Base-by-base conservation (phyloP, 1,140 invertebrate genomes). In the Zaprionus davidi region DNA sequence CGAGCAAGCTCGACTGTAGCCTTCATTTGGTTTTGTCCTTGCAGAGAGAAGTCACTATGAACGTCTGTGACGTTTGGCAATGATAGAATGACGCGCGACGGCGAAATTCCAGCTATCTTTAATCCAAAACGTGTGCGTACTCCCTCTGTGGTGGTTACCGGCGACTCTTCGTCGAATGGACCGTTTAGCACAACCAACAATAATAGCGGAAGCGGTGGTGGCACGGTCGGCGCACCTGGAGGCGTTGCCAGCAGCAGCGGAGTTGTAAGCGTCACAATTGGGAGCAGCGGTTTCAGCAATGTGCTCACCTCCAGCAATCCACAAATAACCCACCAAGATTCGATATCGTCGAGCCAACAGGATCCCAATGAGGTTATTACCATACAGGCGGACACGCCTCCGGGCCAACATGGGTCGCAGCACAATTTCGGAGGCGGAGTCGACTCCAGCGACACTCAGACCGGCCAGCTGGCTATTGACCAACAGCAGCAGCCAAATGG, bases 51-150 rank as follows among this genome's bases (percentile, higher is more conserved):
- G 77, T 57, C 81, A 74, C 59, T 85, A 90, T 90, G 84, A 90
- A 83, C 76, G 34, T 49, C 20, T 70, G 51, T 38, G 31, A 24
- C 22, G 57, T 17, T 41, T 24, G 56, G 55, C 55, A 74, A 74
- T 81, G 76, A 63, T 49, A 71, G 83, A 20, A 93, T 93, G 92
- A 92, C 92, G 65, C 90, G 94, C 76, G 95, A 95, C 93, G 95
- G 95, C 71, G 95, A 96, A 91, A 94, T 96, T 91, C 95, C 96
- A 60, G 96, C 95, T 75, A 96, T 96, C 82, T 96, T 96, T 90
- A 96, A 96, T 93, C 96, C 96, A 34, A 95, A 95, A 90, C 93
- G 95, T 70, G 95, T 95, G 65, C 94, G 95, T 60, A 94, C 96
- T 24, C 96, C 96, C 51, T 96, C 95, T 46, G 96, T 96, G 67